Conservation (phyloP, 2,113 vertebrate genomes). For the Lamprologus ornatipinnis region DNA sequence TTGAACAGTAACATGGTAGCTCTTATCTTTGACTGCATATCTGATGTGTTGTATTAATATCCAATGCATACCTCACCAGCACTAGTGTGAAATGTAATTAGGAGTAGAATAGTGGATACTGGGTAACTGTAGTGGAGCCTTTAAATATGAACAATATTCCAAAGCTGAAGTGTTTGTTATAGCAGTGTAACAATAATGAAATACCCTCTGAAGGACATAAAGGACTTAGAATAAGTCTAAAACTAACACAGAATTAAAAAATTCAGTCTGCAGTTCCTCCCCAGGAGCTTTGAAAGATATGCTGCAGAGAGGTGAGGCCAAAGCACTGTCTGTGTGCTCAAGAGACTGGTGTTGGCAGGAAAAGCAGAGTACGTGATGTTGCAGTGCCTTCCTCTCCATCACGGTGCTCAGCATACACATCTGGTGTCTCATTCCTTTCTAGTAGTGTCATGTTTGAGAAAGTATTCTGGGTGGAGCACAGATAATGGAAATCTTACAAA, state of each 20-base stretch:
- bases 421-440: conserved; percentile 56
- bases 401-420: conserved; percentile 22
- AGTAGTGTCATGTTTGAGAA: conserved; percentile 47
- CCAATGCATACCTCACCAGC: not conserved
- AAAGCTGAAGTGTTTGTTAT: not conserved
- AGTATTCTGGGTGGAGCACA: conserved; percentile 3
- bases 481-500: conserved; percentile 13
- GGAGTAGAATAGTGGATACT: not conserved
- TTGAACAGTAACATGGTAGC: not conserved
- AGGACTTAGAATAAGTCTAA: no score
- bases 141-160: not conserved
- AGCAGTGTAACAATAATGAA: not conserved
- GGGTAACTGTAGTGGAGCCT: not conserved
- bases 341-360: not conserved
- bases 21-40: not conserved
- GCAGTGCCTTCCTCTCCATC: conserved; percentile 7
- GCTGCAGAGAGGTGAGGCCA: not conserved
- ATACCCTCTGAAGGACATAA: not conserved
- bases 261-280: not conserved
- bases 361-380: not conserved
- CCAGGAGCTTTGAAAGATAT: not conserved
- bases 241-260: not conserved
- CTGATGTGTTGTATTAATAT: not conserved
- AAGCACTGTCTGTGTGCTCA: not conserved
- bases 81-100: not conserved